A percentile compares a stretch with the other conserved stretches of the same genome.
Conservation (phyloP, 2,888 invertebrate species). For the Stenodema calcarata region DNA sequence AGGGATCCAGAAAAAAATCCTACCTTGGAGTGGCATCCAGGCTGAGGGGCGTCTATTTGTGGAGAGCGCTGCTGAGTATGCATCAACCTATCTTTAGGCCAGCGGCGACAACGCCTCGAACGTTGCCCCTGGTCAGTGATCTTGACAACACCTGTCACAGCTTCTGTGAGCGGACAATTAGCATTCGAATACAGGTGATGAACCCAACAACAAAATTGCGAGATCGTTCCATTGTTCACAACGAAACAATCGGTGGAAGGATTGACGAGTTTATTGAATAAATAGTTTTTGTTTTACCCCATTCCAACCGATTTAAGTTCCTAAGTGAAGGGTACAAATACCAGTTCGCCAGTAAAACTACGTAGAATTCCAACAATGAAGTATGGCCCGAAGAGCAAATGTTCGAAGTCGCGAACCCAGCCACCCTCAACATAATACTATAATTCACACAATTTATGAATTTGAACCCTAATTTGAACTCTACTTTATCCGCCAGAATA, state of each 20-base stretch:
- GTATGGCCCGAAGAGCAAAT: too few relatives aligned
- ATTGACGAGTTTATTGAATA: background rate
- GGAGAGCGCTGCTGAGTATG: background rate
- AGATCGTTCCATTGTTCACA: background rate
- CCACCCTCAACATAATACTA: too few relatives aligned
- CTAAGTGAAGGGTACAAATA: too few relatives aligned
- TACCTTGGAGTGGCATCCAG: background rate
- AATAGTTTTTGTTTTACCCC: background rate
- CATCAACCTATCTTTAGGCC: background rate
- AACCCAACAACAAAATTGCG: background rate
- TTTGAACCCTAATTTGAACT: too few relatives aligned
- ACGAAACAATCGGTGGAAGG: background rate
- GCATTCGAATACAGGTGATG: background rate
- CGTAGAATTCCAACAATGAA: too few relatives aligned
- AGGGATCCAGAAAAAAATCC: background rate
- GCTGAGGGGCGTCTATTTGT: background rate
- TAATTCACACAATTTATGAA: too few relatives aligned
- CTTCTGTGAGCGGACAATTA: background rate
- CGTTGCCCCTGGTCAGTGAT: slow-evolving; percentile 36
- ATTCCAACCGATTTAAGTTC: too few relatives aligned
- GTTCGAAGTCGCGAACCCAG: too few relatives aligned
- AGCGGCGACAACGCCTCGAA: slow-evolving; percentile 1
- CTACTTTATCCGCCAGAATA: too few relatives aligned
- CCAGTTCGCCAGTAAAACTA: too few relatives aligned
- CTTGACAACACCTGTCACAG: background rate